Conservation (phyloP, 2,888 invertebrate species). For the Acholoe squamosa region DNA sequence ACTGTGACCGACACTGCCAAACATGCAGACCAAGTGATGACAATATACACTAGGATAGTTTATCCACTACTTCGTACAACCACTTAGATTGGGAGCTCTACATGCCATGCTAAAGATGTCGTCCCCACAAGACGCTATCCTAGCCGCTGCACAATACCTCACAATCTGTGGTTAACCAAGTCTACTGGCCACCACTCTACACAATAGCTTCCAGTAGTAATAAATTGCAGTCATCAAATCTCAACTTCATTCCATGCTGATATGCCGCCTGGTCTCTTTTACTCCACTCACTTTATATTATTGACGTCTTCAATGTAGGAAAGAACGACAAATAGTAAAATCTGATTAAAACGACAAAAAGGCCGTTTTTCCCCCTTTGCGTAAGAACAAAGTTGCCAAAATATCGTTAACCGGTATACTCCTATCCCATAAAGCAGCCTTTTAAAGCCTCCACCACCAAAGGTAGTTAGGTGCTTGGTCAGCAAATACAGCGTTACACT, state of each 20-base stretch:
- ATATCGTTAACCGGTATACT: too few species aligned
- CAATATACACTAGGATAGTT: slow-evolving; percentile 57
- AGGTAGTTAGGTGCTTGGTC: too few species aligned
- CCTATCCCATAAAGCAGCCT: too few species aligned
- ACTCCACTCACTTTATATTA: too few species aligned
- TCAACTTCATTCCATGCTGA: not conserved
- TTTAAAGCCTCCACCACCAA: too few species aligned
- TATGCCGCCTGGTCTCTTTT: not conserved
- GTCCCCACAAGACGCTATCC: slow-evolving; percentile 45
- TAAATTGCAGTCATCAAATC: not conserved
- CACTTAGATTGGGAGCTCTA: slow-evolving; percentile 27
- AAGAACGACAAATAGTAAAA: too few species aligned
- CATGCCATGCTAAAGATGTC: slow-evolving; percentile 9
- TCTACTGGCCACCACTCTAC: slow-evolving; percentile 29
- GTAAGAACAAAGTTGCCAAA: too few species aligned
- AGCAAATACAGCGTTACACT: too few species aligned
- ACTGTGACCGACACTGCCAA: slow-evolving; percentile 50
- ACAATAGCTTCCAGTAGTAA: not conserved
- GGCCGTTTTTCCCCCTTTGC: too few species aligned
- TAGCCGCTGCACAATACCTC: slow-evolving; percentile 45
- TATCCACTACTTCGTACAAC: slow-evolving; percentile 40
- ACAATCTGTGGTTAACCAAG: not conserved
- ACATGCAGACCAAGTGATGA: slow-evolving; percentile 58
- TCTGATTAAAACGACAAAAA: too few species aligned
- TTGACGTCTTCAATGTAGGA: too few species aligned